These are phyloP conservation scores for Fabriciana adippe DNA, from an alignment of 2,888 invertebrate genomes.

Conservation along the genomic window DNA sequence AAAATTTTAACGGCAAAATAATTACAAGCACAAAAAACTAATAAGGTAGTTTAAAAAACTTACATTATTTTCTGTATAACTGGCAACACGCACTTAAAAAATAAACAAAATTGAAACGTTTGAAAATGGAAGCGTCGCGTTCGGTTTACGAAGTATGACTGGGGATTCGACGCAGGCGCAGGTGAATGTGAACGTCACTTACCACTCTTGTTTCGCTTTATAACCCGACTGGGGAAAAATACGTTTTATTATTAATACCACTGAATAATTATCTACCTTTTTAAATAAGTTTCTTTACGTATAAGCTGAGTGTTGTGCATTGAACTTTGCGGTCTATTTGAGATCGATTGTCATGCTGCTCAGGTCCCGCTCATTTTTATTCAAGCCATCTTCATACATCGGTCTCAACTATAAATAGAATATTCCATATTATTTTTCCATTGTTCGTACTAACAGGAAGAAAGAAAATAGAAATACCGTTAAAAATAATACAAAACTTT, in stretches of 20 bases:
- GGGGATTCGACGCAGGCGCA: constrained; percentile 67
- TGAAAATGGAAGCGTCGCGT: constrained; percentile 55
- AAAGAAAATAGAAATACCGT: constrained; percentile 10
- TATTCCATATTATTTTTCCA: constrained; percentile 33
- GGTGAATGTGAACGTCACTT: constrained; percentile 75
- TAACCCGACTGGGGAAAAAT: constrained; percentile 54
- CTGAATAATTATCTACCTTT: constrained; percentile 50
- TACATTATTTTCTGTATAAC: constrained; percentile 44
- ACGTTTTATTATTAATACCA: constrained; percentile 50
- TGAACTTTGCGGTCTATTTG: constrained; percentile 75
- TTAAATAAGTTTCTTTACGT: constrained; percentile 61
- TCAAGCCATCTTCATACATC: constrained; percentile 44
- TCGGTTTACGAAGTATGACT: constrained; percentile 65
- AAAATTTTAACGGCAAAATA: neutral
- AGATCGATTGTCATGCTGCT: constrained; percentile 62
- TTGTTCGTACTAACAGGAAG: constrained; percentile 20
- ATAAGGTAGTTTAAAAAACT: constrained; percentile 33
- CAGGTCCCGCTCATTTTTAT: constrained; percentile 58
- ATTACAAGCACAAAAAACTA: neutral
- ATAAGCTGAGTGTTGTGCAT: constrained; percentile 55
- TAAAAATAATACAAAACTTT: neutral
- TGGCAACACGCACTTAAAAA: constrained; percentile 61
- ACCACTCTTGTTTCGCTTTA: constrained; percentile 72
- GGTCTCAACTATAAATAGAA: constrained; percentile 36
- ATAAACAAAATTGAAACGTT: constrained; percentile 49